phyloP scores from a whole-genome alignment of 2,797 vertebrate species.

The Melopsittacus undulatus region DNA sequence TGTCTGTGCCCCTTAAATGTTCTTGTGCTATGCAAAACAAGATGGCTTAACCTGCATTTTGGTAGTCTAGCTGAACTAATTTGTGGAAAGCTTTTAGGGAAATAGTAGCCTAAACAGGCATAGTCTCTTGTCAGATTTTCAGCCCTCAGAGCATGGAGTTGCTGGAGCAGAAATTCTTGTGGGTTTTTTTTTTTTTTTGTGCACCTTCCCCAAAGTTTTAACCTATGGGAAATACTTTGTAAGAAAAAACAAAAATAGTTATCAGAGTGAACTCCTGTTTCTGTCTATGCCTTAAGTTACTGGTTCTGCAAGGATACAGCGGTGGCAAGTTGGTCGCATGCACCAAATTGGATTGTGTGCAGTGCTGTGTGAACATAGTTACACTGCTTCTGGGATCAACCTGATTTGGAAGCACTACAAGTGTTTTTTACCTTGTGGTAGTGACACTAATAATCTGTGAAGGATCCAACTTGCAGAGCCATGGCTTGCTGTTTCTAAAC shows the following conservation, averaged over 20 bases:
- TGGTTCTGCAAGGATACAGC: neutral
- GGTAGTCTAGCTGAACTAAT: neutral
- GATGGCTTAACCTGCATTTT: neutral
- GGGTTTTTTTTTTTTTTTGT: neutral
- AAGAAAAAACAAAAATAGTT: neutral
- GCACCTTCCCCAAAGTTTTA: neutral
- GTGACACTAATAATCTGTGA: neutral
- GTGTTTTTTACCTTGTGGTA: neutral
- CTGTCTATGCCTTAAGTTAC: neutral
- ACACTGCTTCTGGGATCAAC: neutral
- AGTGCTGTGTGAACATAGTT: neutral
- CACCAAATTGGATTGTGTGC: neutral
- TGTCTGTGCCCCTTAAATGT: neutral
- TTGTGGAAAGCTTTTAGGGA: neutral
- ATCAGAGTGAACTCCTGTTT: neutral
- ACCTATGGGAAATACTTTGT: neutral
- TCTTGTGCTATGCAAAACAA: neutral
- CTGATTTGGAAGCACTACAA: neutral
- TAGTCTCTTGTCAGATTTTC: neutral
- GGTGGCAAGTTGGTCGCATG: neutral
- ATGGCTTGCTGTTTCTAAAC: neutral
- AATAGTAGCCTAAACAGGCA: neutral
- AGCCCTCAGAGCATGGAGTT: neutral
- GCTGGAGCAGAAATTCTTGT: neutral
- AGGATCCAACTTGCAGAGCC: neutral